A percentile compares a stretch with the other conserved stretches of the same genome.
phyloP scores from a whole-genome alignment of 2,797 vertebrate genomes.

The Esox lucius region DNA sequence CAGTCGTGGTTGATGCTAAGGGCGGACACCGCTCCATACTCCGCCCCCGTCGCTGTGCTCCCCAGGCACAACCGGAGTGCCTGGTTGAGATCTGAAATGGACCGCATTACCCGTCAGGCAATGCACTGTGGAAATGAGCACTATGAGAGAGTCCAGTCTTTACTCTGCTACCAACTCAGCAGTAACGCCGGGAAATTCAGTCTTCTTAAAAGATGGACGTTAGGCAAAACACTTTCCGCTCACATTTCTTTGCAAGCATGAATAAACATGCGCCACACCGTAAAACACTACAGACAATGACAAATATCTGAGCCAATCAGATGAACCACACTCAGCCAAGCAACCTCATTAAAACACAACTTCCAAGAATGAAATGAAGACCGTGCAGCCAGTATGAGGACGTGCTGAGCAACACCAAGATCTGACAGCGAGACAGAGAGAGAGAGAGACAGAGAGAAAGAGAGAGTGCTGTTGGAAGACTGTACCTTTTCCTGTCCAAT shows the following conservation, averaged over 20 bases:
- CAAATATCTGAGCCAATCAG: neutral
- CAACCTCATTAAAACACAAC: neutral
- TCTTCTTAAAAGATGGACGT: neutral
- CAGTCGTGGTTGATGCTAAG: constrained; percentile 96
- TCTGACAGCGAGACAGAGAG: constrained; percentile 8
- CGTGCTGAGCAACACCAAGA: neutral
- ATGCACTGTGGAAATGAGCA: too few relatives aligned
- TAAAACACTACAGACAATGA: neutral
- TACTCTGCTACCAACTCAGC: neutral
- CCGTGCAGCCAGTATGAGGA: neutral
- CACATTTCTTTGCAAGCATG: neutral
- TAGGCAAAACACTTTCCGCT: neutral
- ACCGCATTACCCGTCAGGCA: constrained; percentile 16
- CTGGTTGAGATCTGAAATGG: constrained; percentile 88
- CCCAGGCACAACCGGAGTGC: constrained; percentile 93
- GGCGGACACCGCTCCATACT: constrained; percentile 93
- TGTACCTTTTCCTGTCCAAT: constrained; percentile 93
- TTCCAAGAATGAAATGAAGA: neutral
- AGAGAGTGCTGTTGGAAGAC: constrained; percentile 43
- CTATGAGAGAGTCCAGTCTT: neutral
- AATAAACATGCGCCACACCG: neutral
- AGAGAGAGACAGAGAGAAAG: constrained; percentile 9
- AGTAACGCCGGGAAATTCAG: neutral
- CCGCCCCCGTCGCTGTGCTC: constrained; percentile 87
- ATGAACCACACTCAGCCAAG: neutral